Conservation (phyloP, 2,888 invertebrate species). For the Andrena fulva region DNA sequence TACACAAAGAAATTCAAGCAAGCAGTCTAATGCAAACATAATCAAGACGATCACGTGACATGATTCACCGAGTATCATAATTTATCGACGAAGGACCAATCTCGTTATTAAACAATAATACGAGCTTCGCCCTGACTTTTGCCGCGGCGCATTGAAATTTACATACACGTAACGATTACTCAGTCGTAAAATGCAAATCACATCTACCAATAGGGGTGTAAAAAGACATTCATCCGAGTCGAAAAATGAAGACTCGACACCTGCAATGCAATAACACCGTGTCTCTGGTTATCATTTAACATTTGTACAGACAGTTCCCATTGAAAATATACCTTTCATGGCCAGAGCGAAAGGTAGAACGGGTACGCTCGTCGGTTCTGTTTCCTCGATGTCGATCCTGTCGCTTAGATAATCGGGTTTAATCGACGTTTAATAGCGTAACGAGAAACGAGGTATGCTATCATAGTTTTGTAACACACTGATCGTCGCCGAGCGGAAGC, state of each 20-base stretch:
- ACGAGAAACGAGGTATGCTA: constrained; percentile 1
- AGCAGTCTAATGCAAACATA: background rate
- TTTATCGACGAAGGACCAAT: constrained; percentile 29
- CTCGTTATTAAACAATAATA: background rate
- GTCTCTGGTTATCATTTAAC: constrained; percentile 25
- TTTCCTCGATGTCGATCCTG: constrained; percentile 32
- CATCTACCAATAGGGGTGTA: background rate
- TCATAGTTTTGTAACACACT: constrained; percentile 49
- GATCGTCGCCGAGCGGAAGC: background rate
- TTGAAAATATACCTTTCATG: background rate
- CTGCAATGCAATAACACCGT: background rate
- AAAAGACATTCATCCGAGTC: background rate
- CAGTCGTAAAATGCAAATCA: no score
- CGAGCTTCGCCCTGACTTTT: constrained; percentile 1
- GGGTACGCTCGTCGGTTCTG: constrained; percentile 46
- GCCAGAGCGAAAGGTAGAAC: background rate
- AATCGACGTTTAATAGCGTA: constrained; percentile 9
- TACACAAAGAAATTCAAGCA: no score
- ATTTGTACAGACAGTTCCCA: background rate
- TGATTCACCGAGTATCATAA: background rate
- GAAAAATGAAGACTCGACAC: no score
- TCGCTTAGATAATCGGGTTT: constrained; percentile 22
- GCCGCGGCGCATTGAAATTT: background rate
- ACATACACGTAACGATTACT: background rate
- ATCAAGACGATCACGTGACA: background rate